phyloP scores from a whole-genome alignment of 2,888 invertebrate species.

The Hemaris fuciformis region DNA sequence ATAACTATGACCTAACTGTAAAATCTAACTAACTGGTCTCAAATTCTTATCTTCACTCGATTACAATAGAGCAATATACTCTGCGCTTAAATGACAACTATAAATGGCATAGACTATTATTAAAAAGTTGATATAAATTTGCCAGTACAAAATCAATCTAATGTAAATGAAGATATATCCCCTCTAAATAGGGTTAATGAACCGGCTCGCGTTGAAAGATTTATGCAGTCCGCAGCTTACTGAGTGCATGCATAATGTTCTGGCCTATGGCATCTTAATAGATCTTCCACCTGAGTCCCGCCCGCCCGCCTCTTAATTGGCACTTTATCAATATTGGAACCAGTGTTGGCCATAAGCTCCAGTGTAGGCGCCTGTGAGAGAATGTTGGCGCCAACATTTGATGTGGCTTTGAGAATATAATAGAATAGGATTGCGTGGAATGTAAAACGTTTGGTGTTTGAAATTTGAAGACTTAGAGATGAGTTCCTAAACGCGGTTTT shows the following conservation, averaged over 20 bases:
- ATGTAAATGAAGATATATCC: background rate
- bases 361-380: too few relatives aligned
- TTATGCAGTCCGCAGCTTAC: background rate
- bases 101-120: too few relatives aligned
- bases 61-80: too few relatives aligned
- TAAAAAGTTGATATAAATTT: too few relatives aligned
- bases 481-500: too few relatives aligned
- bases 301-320: background rate
- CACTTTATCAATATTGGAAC: background rate
- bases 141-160: too few relatives aligned
- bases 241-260: constrained; percentile 1
- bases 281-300: constrained; percentile 4
- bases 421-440: background rate
- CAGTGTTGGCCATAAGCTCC: background rate
- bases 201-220: background rate
- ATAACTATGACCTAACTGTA: too few relatives aligned
- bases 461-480: background rate
- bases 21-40: too few relatives aligned
- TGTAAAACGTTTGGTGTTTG: background rate
- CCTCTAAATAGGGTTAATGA: background rate
- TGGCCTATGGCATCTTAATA: constrained; percentile 6
- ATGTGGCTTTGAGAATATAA: background rate
- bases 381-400: background rate
- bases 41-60: too few relatives aligned
- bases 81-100: too few relatives aligned